Evolutionary conservation across 1,140 invertebrate species (phyloP).

Genomic region (Dreissena polymorpha): DNA sequence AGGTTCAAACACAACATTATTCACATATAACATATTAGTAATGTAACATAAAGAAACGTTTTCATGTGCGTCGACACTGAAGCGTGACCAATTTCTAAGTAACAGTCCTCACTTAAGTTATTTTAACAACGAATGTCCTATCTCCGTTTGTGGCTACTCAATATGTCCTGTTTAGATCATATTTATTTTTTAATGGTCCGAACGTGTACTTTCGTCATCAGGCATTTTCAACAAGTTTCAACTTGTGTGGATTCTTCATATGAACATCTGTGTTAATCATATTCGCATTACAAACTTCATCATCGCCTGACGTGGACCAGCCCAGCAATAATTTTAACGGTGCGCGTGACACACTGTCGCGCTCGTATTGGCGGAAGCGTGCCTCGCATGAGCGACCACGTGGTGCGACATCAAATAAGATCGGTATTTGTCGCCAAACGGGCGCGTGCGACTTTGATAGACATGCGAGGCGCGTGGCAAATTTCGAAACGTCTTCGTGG

Average conservation of each 20-base stretch:
- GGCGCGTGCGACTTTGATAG: slow-evolving; percentile 42
- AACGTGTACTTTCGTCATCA: no score
- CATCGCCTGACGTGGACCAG: no score
- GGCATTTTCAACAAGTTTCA: no score
- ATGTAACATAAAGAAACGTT: background rate
- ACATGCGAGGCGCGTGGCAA: slow-evolving; percentile 50
- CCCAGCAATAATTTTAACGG: no score
- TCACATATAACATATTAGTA: background rate
- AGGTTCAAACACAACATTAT: background rate
- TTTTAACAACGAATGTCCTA: no score
- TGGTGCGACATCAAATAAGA: slow-evolving; percentile 43
- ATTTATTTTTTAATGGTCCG: no score
- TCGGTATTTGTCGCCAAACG: slow-evolving; percentile 43
- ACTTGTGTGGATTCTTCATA: no score
- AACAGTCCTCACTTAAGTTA: background rate
- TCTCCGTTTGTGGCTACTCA: no score
- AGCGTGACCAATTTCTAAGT: background rate
- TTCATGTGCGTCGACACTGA: background rate
- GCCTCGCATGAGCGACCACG: slow-evolving; percentile 9
- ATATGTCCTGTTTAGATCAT: no score
- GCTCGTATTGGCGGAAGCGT: background rate
- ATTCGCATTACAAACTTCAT: no score
- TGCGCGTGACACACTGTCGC: no score
- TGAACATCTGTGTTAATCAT: no score
- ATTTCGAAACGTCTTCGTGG: slow-evolving; percentile 40